phyloP scores from a whole-genome alignment of 2,888 invertebrate species.

The Coleophora flavipennella region DNA sequence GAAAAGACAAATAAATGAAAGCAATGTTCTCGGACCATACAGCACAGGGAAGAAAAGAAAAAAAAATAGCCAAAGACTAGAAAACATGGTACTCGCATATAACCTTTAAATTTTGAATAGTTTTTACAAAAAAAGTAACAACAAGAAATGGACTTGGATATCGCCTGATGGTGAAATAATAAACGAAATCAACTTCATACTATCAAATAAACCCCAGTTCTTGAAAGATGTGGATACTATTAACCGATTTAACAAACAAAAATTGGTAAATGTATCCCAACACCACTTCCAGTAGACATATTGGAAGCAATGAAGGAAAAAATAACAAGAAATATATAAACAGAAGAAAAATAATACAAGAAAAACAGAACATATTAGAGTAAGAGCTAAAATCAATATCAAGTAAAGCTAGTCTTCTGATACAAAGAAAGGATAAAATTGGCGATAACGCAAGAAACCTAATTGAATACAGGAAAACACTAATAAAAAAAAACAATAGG shows the following conservation, averaged over 20 bases:
- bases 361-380: background rate
- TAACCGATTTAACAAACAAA: background rate
- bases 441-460: no score
- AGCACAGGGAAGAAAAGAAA: background rate
- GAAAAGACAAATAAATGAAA: background rate
- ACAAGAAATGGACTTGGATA: no score
- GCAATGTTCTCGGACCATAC: background rate
- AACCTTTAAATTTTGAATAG: background rate
- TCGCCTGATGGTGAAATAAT: conserved; percentile 13
- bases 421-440: background rate
- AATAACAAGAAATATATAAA: background rate
- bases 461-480: background rate
- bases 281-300: background rate
- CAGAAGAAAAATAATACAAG: background rate
- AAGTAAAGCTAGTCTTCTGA: background rate
- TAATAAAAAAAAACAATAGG: no score
- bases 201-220: conserved; percentile 6
- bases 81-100: background rate
- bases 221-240: background rate
- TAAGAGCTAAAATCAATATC: background rate
- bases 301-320: background rate
- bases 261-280: background rate
- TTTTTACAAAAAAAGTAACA: conserved; percentile 10
- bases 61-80: background rate
- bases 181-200: conserved; percentile 17